These are phyloP conservation scores for Lepidocyrtoides sp. DNA, from an alignment of 2,888 invertebrate genomes.

Conservation along the genomic window DNA sequence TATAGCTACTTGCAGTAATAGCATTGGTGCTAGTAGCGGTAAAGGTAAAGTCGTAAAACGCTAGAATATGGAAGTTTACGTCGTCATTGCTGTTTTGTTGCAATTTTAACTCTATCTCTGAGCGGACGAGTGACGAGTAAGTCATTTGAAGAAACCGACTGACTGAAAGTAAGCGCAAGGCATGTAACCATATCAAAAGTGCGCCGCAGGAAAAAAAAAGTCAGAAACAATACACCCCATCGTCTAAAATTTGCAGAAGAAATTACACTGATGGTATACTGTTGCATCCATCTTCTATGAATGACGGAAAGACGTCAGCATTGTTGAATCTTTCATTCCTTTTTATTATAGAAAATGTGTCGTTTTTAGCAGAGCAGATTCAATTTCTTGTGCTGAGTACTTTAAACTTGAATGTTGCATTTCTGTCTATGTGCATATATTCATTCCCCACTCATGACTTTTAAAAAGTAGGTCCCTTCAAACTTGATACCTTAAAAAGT, in stretches of 20 bases:
- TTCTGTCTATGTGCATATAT: not conserved
- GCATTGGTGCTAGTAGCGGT: too few species aligned
- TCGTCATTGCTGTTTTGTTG: not conserved
- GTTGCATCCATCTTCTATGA: not conserved
- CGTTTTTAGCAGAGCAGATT: conserved; percentile 3
- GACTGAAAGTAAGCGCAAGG: conserved; percentile 8
- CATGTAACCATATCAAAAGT: not conserved
- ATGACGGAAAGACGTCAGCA: conserved; percentile 13
- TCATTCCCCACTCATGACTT: not conserved
- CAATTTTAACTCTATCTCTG: not conserved
- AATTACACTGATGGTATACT: not conserved
- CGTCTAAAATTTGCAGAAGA: conserved; percentile 13
- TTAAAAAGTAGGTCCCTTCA: conserved; percentile 35
- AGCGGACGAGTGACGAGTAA: not conserved
- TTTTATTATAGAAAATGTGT: not conserved
- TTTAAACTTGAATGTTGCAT: not conserved
- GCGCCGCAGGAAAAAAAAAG: conserved; percentile 11
- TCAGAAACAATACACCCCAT: not conserved
- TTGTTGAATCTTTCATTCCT: not conserved
- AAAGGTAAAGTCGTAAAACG: conserved; percentile 29
- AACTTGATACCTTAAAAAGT: conserved; percentile 25
- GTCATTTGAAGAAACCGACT: conserved; percentile 30
- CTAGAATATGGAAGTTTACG: not conserved
- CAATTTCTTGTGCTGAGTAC: not conserved
- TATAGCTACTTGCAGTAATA: not conserved